Conservation (phyloP, 1,140 invertebrate genomes). For the Drosophila littoralis region DNA sequence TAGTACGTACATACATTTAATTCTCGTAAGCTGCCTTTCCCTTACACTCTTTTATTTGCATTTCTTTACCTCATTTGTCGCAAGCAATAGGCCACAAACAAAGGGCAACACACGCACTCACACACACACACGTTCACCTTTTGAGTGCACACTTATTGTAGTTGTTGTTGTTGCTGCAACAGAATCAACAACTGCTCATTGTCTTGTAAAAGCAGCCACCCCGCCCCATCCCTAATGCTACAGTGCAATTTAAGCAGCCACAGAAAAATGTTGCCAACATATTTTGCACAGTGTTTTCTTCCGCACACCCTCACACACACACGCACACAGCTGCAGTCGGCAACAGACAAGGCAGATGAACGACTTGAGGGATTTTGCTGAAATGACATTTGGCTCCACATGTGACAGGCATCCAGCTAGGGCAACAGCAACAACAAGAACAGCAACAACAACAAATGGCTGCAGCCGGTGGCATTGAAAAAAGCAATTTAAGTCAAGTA, state of each 20-base stretch:
- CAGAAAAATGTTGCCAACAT: conserved; percentile 71
- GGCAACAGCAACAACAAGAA: conserved; percentile 14
- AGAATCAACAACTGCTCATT: conserved; percentile 61
- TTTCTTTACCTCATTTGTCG: conserved; percentile 34
- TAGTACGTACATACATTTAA: not conserved
- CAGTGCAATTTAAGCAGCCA: conserved; percentile 73
- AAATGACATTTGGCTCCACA: conserved; percentile 84
- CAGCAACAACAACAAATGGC: conserved; percentile 45
- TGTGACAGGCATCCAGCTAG: conserved; percentile 68
- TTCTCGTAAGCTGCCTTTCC: not conserved
- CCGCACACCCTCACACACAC: conserved; percentile 32
- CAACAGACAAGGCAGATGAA: conserved; percentile 64
- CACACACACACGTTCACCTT: conserved; percentile 5
- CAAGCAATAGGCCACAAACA: conserved; percentile 23
- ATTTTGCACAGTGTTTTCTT: conserved; percentile 71
- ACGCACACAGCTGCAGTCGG: conserved; percentile 22
- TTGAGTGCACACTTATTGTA: conserved; percentile 6
- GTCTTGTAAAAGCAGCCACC: conserved; percentile 44
- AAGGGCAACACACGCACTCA: conserved; percentile 4
- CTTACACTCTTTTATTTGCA: not conserved
- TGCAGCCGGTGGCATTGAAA: conserved; percentile 75
- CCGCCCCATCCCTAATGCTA: conserved; percentile 37
- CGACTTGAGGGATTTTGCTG: conserved; percentile 83
- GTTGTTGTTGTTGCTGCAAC: conserved; percentile 18
- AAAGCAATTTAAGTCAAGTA: conserved; percentile 78